A percentile compares a stretch with the other conserved stretches of the same genome.
These are phyloP conservation scores for Microcebus jonahi DNA, from an alignment of 2,113 vertebrate genomes.

Conservation along the genomic window DNA sequence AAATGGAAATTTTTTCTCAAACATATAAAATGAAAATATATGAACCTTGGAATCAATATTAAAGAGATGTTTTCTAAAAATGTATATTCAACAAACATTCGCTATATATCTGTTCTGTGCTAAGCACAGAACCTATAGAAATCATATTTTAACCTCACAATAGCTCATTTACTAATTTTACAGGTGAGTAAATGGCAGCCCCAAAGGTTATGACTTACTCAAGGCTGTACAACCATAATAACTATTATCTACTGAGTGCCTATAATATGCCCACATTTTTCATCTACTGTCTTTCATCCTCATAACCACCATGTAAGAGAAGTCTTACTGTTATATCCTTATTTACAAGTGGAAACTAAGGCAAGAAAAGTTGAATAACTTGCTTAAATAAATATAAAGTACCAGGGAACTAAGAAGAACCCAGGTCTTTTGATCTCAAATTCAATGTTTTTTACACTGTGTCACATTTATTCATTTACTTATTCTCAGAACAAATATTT, in stretches of 20 bases:
- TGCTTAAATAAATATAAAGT: neutral
- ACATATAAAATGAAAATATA: neutral
- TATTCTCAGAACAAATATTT: constrained; percentile 20
- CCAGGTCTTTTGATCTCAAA: neutral
- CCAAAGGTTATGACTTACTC: neutral
- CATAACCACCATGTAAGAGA: neutral
- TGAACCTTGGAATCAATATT: neutral
- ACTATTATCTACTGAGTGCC: neutral
- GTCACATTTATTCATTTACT: neutral
- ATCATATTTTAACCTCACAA: neutral
- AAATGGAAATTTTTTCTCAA: neutral
- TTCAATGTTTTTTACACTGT: neutral
- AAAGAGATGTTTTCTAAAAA: neutral
- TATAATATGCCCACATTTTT: neutral
- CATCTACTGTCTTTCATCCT: neutral
- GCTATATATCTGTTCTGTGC: neutral
- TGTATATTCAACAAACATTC: neutral
- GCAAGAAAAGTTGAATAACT: neutral
- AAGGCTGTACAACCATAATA: neutral
- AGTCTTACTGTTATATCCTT: neutral
- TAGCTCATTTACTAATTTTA: constrained; percentile 7
- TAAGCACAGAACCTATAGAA: neutral
- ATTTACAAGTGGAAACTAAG: neutral
- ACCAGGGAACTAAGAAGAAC: neutral
- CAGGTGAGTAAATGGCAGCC: neutral